Evolutionary conservation across 1,140 invertebrate genomes (phyloP), one percentile per base, ranked within the genome.

Genomic region (Tyrophagus putrescentiae): DNA sequence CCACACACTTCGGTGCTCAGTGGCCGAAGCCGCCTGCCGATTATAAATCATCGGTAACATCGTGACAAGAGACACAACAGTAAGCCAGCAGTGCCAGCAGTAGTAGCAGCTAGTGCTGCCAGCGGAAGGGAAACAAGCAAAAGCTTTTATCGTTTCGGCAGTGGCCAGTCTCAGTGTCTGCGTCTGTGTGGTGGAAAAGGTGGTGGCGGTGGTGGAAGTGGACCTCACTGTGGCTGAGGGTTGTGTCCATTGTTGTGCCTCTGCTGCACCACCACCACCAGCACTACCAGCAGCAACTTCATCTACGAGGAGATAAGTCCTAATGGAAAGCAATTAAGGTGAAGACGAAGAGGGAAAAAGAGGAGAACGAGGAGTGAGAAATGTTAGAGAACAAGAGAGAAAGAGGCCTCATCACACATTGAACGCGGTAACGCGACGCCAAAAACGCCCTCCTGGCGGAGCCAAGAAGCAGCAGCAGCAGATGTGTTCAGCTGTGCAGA

Each of bases 1-100:
- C 45, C 21, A 7, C 18, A 29, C 31, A n/a, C n/a, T n/a, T n/a
- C n/a, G n/a, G n/a, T n/a, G n/a, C n/a, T n/a, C n/a, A 13, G 18
- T 7, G 7, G 21, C 21, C 21, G 7, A 21, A 48, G 18, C 31
- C 21, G 13, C 7, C 21, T 48, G 45, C 7, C 45, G 7, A 48
- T 48, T 48, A 48, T 48, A 48, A 48, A 48, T 48, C 45, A 48
- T 48, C 45, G 45, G 31, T 21, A 48, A 48, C 45, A 48, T 48
- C 45, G 45, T 21, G 7, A 39, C 13, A 13, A n/a, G n/a, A n/a
- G n/a, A n/a, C n/a, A n/a, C n/a, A n/a, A n/a, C n/a, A n/a, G n/a
- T n/a, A n/a, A n/a, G n/a, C n/a, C n/a, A n/a, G n/a, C n/a, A n/a
- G n/a, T n/a, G n/a, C n/a, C n/a, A n/a, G n/a, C n/a, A n/a, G n/a